Evolutionary conservation across 2,113 vertebrate genomes (phyloP), one percentile per base, ranked within the genome.

Genomic region (Synodontis membranacea): DNA sequence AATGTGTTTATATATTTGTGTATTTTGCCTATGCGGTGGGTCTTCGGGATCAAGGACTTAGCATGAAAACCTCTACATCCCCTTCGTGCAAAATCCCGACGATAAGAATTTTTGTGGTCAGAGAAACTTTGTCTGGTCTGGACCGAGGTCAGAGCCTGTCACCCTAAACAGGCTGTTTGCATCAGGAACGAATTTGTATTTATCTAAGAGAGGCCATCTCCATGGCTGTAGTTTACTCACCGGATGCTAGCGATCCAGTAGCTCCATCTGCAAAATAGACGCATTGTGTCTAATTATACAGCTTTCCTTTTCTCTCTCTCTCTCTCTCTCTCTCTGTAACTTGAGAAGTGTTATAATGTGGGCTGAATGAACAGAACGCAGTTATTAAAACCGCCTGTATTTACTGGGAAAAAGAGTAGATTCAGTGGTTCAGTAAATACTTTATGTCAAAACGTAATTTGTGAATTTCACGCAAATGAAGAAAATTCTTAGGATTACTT

Each of bases 41-140:
- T 89, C 83, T 87, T 64, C 25, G 60, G 50, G 84, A 88, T 88
- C 68, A 56, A 86, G 84, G 80, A 86, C 70, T 60, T 85, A 60
- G 58, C 83, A 56, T 87, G 85, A 87, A 84, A 87, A 85, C 44
- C 81, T 85, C 86, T 83, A 83, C 85, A 84, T 82, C 64, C 25
- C 68, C 48, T 72, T 64, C 44, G 74, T 86, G 62, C 84, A 84
- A 83, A 86, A 88, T 62, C 66, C 66, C 39, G 68, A 50, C 66
- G 85, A 87, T 85, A 76, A 85, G 88, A 85, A 83, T 89, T 88
- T 85, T 89, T 89, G 86, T 58, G 83, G 88, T 87, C 86, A 85
- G 84, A 85, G 80, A 70, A 82, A 82, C 80, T 82, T 85, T 83
- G 87, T 86, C 88, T 84, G 68, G 83, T 89, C 87, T 89, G 86